phyloP scores from a whole-genome alignment of 1,140 invertebrate genomes.

The Bombyx mandarina region DNA sequence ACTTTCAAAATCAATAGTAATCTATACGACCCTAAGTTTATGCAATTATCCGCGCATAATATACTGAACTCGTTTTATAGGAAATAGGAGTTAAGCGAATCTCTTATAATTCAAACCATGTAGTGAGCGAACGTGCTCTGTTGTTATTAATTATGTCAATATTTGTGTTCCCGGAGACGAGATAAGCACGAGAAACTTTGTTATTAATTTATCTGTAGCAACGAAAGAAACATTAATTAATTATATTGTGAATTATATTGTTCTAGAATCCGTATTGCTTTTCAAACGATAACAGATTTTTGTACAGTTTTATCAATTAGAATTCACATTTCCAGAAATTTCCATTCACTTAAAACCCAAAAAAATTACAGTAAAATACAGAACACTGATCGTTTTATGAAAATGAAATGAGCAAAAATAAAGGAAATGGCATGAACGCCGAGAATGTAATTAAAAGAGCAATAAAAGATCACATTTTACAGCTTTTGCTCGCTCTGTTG shows the following conservation, averaged over 20 bases:
- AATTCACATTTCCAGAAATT: slow-evolving; percentile 2
- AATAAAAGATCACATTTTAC: slow-evolving; percentile 51
- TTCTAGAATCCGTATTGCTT: too few relatives aligned
- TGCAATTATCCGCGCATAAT: background rate
- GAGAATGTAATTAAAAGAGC: slow-evolving; percentile 58
- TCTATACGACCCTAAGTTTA: background rate
- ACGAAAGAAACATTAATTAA: slow-evolving; percentile 29
- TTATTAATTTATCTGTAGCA: slow-evolving; percentile 28
- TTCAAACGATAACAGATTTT: background rate
- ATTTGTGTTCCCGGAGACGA: slow-evolving; percentile 36
- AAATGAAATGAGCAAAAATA: slow-evolving; percentile 25
- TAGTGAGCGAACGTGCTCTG: slow-evolving; percentile 27
- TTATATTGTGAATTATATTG: slow-evolving; percentile 18
- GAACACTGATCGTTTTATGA: slow-evolving; percentile 18
- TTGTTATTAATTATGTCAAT: slow-evolving; percentile 41
- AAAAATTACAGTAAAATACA: slow-evolving; percentile 1
- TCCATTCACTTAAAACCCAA: background rate
- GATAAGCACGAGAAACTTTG: slow-evolving; percentile 30
- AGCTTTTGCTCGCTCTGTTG: slow-evolving; percentile 37
- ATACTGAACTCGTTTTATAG: background rate
- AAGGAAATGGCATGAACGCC: slow-evolving; percentile 33
- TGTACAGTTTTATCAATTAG: slow-evolving; percentile 7
- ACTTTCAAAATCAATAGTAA: too few relatives aligned
- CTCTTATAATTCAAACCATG: slow-evolving; percentile 28
- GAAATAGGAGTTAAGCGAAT: background rate